Evolutionary conservation across 64 coral and sea anemone genomes (phyloP).

Genomic region (Actinia tenebrosa): DNA sequence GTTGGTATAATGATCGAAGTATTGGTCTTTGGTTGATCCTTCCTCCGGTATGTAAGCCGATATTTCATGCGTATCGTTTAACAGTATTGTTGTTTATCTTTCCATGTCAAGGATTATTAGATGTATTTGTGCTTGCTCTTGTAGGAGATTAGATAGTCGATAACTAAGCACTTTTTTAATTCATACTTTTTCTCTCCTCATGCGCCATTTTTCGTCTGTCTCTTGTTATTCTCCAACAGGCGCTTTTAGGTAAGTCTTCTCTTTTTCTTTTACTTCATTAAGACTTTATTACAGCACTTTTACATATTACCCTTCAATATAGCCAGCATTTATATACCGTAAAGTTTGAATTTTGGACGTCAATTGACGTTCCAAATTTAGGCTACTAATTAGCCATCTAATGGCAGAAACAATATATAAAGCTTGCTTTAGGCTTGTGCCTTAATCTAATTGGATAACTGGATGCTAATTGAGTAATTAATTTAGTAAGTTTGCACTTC

Average conservation of each 20-base stretch:
- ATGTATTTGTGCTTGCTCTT: background rate
- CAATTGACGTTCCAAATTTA: background rate
- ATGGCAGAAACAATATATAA: background rate
- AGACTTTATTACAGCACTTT: background rate
- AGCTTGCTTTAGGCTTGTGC: background rate
- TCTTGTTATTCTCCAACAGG: background rate
- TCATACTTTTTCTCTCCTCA: background rate
- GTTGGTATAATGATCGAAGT: conserved; percentile 39
- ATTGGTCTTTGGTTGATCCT: conserved; percentile 42
- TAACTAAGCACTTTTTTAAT: background rate
- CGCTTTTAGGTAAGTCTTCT: background rate
- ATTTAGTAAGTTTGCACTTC: background rate
- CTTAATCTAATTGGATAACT: background rate
- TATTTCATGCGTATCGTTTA: background rate
- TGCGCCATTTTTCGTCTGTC: background rate
- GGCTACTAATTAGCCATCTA: background rate
- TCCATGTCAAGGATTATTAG: background rate
- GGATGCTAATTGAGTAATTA: background rate
- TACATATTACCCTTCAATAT: background rate
- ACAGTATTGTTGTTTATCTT: background rate
- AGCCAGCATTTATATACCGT: background rate
- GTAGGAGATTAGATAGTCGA: background rate
- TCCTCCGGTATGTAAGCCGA: conserved; percentile 60
- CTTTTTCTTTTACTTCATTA: background rate
- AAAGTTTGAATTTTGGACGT: background rate